Evolutionary conservation across 2,888 invertebrate species (phyloP), one percentile per base, ranked within the genome.

Genomic region (Macrophya alboannulata): DNA sequence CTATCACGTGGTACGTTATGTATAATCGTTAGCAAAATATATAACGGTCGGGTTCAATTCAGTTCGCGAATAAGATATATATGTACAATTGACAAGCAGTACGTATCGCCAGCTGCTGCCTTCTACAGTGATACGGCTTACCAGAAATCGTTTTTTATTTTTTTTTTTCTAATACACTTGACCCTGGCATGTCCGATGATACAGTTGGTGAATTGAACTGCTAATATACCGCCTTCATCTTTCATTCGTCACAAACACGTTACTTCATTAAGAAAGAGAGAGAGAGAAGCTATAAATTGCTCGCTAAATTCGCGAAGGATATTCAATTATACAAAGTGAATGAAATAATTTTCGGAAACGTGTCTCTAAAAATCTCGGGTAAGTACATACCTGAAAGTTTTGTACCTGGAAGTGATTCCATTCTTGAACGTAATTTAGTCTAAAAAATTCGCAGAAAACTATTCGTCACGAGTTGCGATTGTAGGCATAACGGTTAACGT

Each of bases 11-110:
- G 55, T n/a, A n/a, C 37, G 43, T 59, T 0, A 77, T 55, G 3
- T 31, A 31, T 31, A 31, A 31, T 77, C 51, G 55, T 77, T 55
- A 77, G 77, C 37, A n/a, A 77, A 77, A 37, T 77, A 37, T 77
- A 77, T 77, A 77, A 77, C 37, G 37, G 77, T 77, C 55, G 31
- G 37, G 37, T 37, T 55, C n/a, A 31, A 31, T 31, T 31, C 37
- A 55, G 55, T 55, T 8, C n/a, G 40, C 37, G 71, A 71, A 40
- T 17, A 21, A 76, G 17, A 76, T 25, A 76, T 17, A n/a, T n/a
- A n/a, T n/a, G n/a, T n/a, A 59, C 55, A 76, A 76, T 76, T 48
- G 76, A 76, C 76, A 9, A 76, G 45, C 31, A 15, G n/a, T n/a
- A n/a, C n/a, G n/a, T 15, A 21, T 51, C n/a, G 25, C 76, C 76